Evolutionary conservation across 2,113 vertebrate genomes (phyloP), one percentile per base, ranked within the genome.

Genomic region (Astur gentilis): DNA sequence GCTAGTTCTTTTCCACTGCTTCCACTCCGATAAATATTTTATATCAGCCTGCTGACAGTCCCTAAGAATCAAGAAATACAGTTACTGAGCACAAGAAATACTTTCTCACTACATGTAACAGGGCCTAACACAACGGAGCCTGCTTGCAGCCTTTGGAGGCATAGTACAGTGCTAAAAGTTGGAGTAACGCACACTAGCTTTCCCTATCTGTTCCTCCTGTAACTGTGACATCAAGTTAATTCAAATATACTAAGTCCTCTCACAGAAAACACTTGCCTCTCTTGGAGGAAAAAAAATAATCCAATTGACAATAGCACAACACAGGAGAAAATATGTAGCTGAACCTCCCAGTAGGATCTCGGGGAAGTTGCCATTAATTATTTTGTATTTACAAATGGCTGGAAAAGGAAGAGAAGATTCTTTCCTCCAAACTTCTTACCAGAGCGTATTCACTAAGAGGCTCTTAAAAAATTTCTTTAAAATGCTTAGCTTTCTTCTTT

Each of bases 1-100:
- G 60, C 97, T 97, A n/a, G 79, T 91, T 71, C 93, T 97, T 75
- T 91, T 99, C 98, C 98, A 98, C 82, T 98, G 98, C 71, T 97
- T 93, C 98, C 98, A 99, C 73, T 75, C 97, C 36, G 97, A 96
- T 81, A 95, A 98, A 20, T 49, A 45, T 84, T 97, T 93, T 88
- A 83, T 84, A 16, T 96, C 90, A 45, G 89, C 85, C 65, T 97
- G 93, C 81, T 97, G 96, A 88, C 27, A 91, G 55, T 90, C 92
- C 94, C 98, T 98, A 95, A 27, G 29, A 50, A 87, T 72, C 71
- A 87, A 87, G 73, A 92, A 86, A 31, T n/a, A 75, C 36, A 69
- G 55, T 9, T 65, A 82, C 26, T 55, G 45, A 95, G 82, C 75
- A 91, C 45, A 70, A 54, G 15, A 90, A 90, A 21, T 72, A 69